Evolutionary conservation across 2,797 vertebrate genomes (phyloP), one percentile per base, ranked within the genome.

Genomic region (Xyrichtys novacula): DNA sequence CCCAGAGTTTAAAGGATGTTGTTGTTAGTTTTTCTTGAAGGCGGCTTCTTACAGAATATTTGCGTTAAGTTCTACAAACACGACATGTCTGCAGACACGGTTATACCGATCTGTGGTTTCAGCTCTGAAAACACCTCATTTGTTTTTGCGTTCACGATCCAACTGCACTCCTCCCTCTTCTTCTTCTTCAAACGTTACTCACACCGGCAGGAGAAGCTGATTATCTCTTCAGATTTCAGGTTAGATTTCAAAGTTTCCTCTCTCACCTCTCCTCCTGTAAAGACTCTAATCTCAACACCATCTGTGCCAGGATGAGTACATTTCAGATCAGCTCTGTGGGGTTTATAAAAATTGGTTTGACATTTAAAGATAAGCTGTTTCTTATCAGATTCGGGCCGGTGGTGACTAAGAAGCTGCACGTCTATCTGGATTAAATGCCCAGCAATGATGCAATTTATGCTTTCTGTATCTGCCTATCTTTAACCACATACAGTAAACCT

Each of bases 341-440:
- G 64, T 87, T 88, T 79, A 72, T 61, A 68, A 66, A 75, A 90
- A 65, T 38, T 70, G 66, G 38, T 59, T 4, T 38, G 28, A 34
- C 31, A n/a, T 80, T 44, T 62, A 3, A n/a, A 66, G 60, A 86
- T 85, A 78, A 83, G 28, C 25, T 11, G 43, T 0, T 11, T 19
- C 14, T 74, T 80, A 84, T 89, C 84, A 76, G 78, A 84, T 85
- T 22, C 9, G 62, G 42, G 17, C 5, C 4, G 1, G 7, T 22
- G 32, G 28, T 74, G 38, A 75, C 67, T 53, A 46, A 84, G 25
- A 12, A 25, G 40, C 12, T 54, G 8, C 28, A 31, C n/a, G 11
- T 59, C 42, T 43, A n/a, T 54, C 28, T 47, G 7, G 60, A n/a
- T 40, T 25, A 20, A 47, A 34, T 42, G 36, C 10, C 44, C 25